Evolutionary conservation across 1,140 invertebrate species (phyloP).

Genomic region (Lethrus apterus): DNA sequence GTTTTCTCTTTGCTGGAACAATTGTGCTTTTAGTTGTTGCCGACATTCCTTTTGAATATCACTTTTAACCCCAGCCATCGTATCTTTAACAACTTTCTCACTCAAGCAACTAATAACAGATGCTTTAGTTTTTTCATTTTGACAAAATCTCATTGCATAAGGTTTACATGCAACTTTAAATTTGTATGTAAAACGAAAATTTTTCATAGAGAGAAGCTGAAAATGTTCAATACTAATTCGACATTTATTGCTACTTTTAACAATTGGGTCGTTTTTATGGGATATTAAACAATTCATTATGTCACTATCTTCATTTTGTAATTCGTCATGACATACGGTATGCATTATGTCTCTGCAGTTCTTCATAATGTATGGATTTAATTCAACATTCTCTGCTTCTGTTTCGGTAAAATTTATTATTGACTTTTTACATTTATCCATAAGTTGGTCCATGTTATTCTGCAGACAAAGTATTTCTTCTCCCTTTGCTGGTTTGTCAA

Average conservation of each 20-base stretch:
- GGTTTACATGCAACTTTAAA: conserved; percentile 87
- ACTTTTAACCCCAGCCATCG: conserved; percentile 67
- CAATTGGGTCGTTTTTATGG: conserved; percentile 80
- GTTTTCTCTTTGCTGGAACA: conserved; percentile 83
- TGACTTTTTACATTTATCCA: conserved; percentile 31
- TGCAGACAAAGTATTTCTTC: conserved; percentile 92
- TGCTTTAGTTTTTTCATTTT: conserved; percentile 66
- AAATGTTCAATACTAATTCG: conserved; percentile 90
- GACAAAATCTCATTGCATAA: conserved; percentile 76
- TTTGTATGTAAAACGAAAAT: conserved; percentile 88
- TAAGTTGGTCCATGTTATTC: conserved; percentile 70
- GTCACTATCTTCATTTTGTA: conserved; percentile 69
- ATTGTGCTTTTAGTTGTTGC: conserved; percentile 78
- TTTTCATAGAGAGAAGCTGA: conserved; percentile 85
- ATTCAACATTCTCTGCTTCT: conserved; percentile 75
- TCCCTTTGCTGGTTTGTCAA: conserved; percentile 72
- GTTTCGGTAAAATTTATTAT: conserved; percentile 80
- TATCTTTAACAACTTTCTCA: conserved; percentile 82
- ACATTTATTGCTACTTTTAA: conserved; percentile 74
- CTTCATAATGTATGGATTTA: conserved; percentile 77
- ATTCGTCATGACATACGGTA: conserved; percentile 67
- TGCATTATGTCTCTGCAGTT: conserved; percentile 79
- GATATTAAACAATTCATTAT: conserved; percentile 91
- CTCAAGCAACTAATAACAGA: conserved; percentile 90
- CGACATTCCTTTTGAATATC: conserved; percentile 78